These are phyloP conservation scores for Manis javanica DNA, from an alignment of 2,797 vertebrate genomes.

Conservation along the genomic window DNA sequence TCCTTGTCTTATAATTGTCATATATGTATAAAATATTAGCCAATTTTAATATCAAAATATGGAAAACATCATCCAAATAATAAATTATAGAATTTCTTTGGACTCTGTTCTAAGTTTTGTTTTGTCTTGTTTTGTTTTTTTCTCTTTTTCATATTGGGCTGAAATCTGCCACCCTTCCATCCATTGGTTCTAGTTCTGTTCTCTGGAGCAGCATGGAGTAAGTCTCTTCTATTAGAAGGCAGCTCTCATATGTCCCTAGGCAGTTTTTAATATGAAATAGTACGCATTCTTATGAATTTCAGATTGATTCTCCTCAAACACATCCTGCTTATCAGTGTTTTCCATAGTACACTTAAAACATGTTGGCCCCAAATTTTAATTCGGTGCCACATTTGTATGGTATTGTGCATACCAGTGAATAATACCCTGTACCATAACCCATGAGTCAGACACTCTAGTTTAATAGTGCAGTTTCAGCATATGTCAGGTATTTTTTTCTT, in stretches of 20 bases:
- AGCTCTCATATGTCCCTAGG: slow-evolving; percentile 56
- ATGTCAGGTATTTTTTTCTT: background rate
- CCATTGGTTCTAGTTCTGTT: slow-evolving; percentile 79
- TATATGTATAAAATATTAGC: slow-evolving; percentile 65
- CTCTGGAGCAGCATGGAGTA: slow-evolving; percentile 77
- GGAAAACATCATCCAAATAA: slow-evolving; percentile 63
- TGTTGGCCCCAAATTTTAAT: slow-evolving; percentile 17
- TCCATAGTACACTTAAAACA: slow-evolving; percentile 65
- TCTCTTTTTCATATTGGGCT: slow-evolving; percentile 79
- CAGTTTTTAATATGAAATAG: slow-evolving; percentile 56
- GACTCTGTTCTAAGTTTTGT: slow-evolving; percentile 66
- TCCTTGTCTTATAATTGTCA: slow-evolving; percentile 45
- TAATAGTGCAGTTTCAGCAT: slow-evolving; percentile 16
- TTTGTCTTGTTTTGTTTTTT: slow-evolving; percentile 27
- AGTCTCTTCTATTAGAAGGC: slow-evolving; percentile 75
- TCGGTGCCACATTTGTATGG: background rate
- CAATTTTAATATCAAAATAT: slow-evolving; percentile 66
- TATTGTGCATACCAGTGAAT: background rate
- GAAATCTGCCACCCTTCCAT: slow-evolving; percentile 76
- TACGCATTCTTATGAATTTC: slow-evolving; percentile 18
- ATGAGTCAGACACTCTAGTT: slow-evolving; percentile 31
- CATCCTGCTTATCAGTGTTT: slow-evolving; percentile 51
- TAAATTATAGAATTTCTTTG: slow-evolving; percentile 70
- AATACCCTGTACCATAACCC: background rate
- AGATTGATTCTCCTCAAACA: slow-evolving; percentile 53